Evolutionary conservation across 2,113 vertebrate genomes (phyloP).

Genomic region (Willisornis vidua): DNA sequence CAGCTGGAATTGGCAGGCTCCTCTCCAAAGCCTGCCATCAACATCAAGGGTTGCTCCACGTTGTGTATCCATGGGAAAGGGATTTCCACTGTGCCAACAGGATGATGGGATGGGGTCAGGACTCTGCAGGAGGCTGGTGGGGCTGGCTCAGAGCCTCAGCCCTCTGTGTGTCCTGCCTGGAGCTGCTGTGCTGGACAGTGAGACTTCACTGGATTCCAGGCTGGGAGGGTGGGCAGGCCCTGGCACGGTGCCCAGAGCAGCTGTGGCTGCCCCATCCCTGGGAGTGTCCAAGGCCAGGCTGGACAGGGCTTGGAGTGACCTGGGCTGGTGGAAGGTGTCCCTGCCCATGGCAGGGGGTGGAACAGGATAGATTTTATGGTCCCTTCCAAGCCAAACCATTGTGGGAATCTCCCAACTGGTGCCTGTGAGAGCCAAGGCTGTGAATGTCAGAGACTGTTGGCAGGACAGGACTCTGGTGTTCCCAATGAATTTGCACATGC

Average conservation of each 20-base stretch:
- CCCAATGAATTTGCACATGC: neutral
- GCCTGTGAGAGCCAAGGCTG: neutral
- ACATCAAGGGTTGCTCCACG: neutral
- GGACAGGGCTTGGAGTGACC: fast-evolving
- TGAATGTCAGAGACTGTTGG: neutral
- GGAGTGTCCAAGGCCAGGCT: neutral
- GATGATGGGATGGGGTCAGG: neutral
- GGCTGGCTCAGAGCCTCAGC: neutral
- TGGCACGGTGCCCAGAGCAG: too few species aligned
- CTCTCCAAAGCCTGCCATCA: neutral
- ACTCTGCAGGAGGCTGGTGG: fast-evolving
- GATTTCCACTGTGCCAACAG: fast-evolving
- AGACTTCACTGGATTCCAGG: neutral
- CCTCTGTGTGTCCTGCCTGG: neutral
- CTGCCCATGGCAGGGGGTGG: neutral
- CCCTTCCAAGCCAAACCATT: neutral
- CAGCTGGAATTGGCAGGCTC: neutral
- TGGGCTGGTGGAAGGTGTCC: neutral
- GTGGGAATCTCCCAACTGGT: neutral
- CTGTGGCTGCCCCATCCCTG: neutral
- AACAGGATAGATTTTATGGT: neutral
- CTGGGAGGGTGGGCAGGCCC: neutral
- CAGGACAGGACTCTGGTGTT: neutral
- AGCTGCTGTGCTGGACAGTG: neutral
- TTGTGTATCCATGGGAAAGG: neutral